Evolutionary conservation across 2,113 vertebrate species (phyloP).

Genomic region (Mionectes macconnelli): DNA sequence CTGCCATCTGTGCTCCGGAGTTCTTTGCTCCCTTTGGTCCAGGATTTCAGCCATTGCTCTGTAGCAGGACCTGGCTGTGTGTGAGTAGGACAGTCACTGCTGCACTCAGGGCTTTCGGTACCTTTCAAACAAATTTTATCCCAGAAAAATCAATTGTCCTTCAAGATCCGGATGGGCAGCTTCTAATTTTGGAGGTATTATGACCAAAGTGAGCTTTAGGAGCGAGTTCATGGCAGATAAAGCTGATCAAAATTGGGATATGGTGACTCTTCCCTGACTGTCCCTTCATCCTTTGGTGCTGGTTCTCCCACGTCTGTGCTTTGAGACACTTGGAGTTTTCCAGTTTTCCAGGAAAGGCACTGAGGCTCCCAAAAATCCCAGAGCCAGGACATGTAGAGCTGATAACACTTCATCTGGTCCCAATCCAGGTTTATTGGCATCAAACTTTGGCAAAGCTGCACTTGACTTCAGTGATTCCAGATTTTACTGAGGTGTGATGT

Average conservation of each 20-base stretch:
- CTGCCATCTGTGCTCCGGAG: fast-evolving
- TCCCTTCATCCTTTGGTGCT: not conserved
- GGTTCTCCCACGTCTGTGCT: not conserved
- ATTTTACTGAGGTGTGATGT: not conserved
- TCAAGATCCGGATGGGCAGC: not conserved
- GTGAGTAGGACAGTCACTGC: not conserved
- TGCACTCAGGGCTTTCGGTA: fast-evolving
- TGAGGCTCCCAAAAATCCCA: not conserved
- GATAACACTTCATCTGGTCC: not conserved
- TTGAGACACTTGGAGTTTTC: not conserved
- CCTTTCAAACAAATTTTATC: not conserved
- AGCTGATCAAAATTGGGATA: fast-evolving
- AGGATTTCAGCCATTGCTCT: not conserved
- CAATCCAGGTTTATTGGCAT: not conserved
- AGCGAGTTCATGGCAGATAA: fast-evolving
- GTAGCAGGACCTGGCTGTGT: fast-evolving
- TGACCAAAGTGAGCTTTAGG: not conserved
- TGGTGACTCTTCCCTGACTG: not conserved
- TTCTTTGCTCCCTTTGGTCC: not conserved
- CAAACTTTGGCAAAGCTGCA: not conserved
- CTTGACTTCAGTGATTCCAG: not conserved
- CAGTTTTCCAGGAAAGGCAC: not conserved
- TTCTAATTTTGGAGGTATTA: not conserved
- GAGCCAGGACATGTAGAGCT: not conserved
- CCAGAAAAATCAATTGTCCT: not conserved